A percentile compares a stretch with the other conserved stretches of the same genome.
phyloP scores from a whole-genome alignment of 1,140 invertebrate genomes.

The Sitobion miscanthi region DNA sequence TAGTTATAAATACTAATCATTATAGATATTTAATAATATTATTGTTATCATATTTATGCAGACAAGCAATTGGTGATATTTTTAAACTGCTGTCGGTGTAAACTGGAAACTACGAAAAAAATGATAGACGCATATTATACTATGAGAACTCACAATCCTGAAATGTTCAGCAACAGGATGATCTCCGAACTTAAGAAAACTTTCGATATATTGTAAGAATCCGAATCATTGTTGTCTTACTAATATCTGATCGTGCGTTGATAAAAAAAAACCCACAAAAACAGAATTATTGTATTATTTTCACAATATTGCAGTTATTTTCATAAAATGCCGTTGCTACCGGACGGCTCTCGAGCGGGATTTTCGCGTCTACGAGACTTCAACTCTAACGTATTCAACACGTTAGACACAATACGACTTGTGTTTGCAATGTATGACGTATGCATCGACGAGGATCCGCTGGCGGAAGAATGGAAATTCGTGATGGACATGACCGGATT shows the following conservation, averaged over 20 bases:
- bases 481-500: conserved; percentile 55
- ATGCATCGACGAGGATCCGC: conserved; percentile 35
- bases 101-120: conserved; percentile 54
- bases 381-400: conserved; percentile 31
- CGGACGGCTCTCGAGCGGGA: conserved; percentile 4
- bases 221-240: not conserved
- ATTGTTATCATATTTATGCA: not conserved
- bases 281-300: not conserved
- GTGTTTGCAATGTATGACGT: conserved; percentile 54
- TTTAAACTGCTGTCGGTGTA: conserved; percentile 50
- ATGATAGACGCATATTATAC: conserved; percentile 50
- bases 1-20: too few relatives aligned
- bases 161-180: conserved; percentile 50
- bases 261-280: not conserved
- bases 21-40: not conserved
- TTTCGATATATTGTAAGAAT: conserved; percentile 53
- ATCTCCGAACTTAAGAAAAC: conserved; percentile 53
- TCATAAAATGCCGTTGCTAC: conserved; percentile 12
- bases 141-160: conserved; percentile 48
- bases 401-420: conserved; percentile 10
- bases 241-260: not conserved
- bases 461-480: conserved; percentile 33
- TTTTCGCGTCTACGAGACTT: conserved; percentile 44
- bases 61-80: conserved; percentile 56
- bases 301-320: conserved; percentile 6